Conservation (phyloP, 1,140 invertebrate genomes). For the Diorhabda sublineata region DNA sequence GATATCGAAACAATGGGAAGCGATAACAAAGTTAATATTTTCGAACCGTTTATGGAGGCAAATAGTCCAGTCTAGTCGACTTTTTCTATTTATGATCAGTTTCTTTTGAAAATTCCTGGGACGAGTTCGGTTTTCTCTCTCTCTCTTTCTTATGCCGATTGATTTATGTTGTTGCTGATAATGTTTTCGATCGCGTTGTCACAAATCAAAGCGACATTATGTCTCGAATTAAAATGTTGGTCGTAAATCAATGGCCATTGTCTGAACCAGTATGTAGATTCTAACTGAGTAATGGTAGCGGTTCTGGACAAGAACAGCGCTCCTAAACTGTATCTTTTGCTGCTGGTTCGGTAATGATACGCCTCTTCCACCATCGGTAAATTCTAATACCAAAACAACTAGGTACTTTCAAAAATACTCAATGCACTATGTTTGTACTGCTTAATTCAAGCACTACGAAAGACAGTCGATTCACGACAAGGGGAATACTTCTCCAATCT, state of each 20-base stretch:
- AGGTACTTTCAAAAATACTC: background rate
- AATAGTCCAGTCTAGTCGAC: conserved; percentile 23
- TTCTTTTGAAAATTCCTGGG: conserved; percentile 21
- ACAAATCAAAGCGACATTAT: conserved; percentile 47
- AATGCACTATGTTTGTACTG: background rate
- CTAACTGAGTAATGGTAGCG: conserved; percentile 27
- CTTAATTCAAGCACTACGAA: background rate
- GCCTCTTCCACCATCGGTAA: background rate
- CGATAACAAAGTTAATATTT: conserved; percentile 18
- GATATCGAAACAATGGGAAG: conserved; percentile 18
- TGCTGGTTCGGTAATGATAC: conserved; percentile 16
- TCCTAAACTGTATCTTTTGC: conserved; percentile 27
- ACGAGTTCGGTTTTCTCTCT: conserved; percentile 3
- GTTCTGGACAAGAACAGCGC: conserved; percentile 25
- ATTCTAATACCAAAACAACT: background rate
- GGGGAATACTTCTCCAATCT: background rate
- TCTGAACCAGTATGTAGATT: conserved; percentile 41
- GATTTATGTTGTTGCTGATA: conserved; percentile 43
- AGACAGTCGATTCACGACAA: background rate
- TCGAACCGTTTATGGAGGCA: conserved; percentile 16
- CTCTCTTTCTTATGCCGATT: conserved; percentile 17
- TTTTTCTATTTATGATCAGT: conserved; percentile 23
- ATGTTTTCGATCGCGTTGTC: conserved; percentile 44
- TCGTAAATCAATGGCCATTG: conserved; percentile 43
- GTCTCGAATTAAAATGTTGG: conserved; percentile 44